Evolutionary conservation across 1,140 invertebrate genomes (phyloP).

Genomic region (Hyles vespertilio): DNA sequence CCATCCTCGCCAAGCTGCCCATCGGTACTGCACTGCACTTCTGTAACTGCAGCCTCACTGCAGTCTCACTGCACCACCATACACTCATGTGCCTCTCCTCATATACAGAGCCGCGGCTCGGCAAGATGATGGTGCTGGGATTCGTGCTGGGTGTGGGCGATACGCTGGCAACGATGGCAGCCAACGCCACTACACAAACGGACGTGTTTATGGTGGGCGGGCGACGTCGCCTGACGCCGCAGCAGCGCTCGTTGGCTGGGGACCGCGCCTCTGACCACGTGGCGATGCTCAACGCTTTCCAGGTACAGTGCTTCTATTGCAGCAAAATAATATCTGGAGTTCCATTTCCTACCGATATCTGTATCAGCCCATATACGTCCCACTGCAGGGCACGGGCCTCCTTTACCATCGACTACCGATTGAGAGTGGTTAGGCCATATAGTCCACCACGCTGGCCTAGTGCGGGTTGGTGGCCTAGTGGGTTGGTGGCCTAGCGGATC

Average conservation of each 20-base stretch:
- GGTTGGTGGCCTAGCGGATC: too few relatives aligned
- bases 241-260: constrained; percentile 90
- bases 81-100: too few relatives aligned
- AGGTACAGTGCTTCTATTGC: constrained; percentile 56
- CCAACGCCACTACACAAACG: constrained; percentile 93
- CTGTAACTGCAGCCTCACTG: too few relatives aligned
- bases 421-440: too few relatives aligned
- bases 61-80: too few relatives aligned
- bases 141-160: constrained; percentile 89
- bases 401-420: too few relatives aligned
- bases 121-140: constrained; percentile 96
- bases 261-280: constrained; percentile 95
- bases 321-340: too few relatives aligned
- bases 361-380: too few relatives aligned
- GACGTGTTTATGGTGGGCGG: constrained; percentile 89
- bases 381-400: too few relatives aligned
- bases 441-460: too few relatives aligned
- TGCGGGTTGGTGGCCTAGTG: too few relatives aligned
- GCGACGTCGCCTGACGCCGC: constrained; percentile 81
- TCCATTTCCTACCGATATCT: too few relatives aligned
- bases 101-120: constrained; percentile 86
- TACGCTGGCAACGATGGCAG: constrained; percentile 94
- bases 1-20: constrained; percentile 93
- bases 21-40: constrained; percentile 69
- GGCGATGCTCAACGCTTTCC: constrained; percentile 94